Conservation (phyloP, 2,113 vertebrate genomes). For the Coracopsis vasa region DNA sequence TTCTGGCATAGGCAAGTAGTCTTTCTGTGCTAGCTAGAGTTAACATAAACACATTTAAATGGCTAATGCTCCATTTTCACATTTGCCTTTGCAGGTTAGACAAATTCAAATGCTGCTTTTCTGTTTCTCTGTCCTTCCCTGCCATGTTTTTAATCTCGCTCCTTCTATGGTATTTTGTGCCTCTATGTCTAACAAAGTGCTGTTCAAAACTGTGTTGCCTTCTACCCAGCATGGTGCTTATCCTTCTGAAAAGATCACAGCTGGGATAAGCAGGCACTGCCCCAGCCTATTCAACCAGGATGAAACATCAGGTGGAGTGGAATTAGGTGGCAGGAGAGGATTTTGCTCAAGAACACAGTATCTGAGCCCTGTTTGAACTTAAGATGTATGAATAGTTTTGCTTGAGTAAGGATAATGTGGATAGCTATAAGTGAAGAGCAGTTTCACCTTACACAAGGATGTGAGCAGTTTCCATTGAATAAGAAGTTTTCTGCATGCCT, state of each 20-base stretch:
- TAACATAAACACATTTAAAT: background rate
- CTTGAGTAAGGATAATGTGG: background rate
- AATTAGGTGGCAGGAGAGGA: background rate
- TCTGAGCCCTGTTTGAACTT: background rate
- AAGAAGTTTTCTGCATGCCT: background rate
- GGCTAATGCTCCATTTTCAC: background rate
- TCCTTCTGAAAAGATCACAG: background rate
- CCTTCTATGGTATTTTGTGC: background rate
- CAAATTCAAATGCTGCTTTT: background rate
- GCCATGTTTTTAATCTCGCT: background rate
- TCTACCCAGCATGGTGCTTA: background rate
- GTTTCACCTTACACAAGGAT: background rate
- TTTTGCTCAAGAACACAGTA: background rate
- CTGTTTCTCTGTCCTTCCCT: background rate
- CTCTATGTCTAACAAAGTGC: background rate
- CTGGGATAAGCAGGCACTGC: background rate
- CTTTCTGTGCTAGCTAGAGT: background rate
- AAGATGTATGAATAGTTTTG: background rate
- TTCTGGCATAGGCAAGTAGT: background rate
- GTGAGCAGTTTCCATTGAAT: background rate
- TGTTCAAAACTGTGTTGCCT: background rate
- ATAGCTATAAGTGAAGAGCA: background rate
- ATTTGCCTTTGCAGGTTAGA: background rate
- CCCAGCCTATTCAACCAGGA: background rate
- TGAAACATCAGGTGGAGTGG: background rate